Conservation (phyloP, 1,140 invertebrate species). For the Hycleus phaleratus region DNA sequence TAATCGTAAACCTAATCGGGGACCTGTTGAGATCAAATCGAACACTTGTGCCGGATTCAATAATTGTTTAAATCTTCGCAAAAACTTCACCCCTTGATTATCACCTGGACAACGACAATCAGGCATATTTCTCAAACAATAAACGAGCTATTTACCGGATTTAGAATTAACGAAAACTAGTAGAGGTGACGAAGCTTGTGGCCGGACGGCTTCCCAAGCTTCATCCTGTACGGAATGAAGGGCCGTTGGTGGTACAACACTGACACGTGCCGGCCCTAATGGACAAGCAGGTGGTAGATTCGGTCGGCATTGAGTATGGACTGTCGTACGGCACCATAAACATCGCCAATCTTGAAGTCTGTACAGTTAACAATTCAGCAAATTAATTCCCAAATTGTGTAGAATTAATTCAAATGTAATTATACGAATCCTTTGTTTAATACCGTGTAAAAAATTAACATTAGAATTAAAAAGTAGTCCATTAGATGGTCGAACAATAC, state of each 20-base stretch:
- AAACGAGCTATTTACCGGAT: conserved; percentile 48
- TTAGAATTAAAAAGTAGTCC: too few relatives aligned
- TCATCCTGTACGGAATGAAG: conserved; percentile 86
- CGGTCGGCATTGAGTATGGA: conserved; percentile 82
- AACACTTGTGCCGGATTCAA: conserved; percentile 97
- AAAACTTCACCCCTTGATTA: conserved; percentile 95
- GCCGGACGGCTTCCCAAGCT: conserved; percentile 80
- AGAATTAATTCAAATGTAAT: too few relatives aligned
- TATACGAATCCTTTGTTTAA: too few relatives aligned
- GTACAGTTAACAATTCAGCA: not conserved
- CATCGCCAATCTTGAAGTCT: conserved; percentile 94
- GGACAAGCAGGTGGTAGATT: conserved; percentile 66
- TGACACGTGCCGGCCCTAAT: conserved; percentile 78
- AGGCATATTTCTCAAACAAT: not conserved
- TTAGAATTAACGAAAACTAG: conserved; percentile 97
- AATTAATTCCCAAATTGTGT: too few relatives aligned
- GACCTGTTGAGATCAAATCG: conserved; percentile 83
- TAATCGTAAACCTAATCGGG: conserved; percentile 75
- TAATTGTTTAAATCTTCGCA: conserved; percentile 90
- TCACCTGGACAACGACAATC: conserved; percentile 58
- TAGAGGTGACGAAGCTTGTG: conserved; percentile 66
- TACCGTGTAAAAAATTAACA: too few relatives aligned
- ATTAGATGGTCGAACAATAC: too few relatives aligned
- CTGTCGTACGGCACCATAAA: conserved; percentile 89
- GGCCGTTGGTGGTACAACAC: conserved; percentile 86